Evolutionary conservation across 2,888 invertebrate genomes (phyloP).

Genomic region (Troides oblongomaculatus): DNA sequence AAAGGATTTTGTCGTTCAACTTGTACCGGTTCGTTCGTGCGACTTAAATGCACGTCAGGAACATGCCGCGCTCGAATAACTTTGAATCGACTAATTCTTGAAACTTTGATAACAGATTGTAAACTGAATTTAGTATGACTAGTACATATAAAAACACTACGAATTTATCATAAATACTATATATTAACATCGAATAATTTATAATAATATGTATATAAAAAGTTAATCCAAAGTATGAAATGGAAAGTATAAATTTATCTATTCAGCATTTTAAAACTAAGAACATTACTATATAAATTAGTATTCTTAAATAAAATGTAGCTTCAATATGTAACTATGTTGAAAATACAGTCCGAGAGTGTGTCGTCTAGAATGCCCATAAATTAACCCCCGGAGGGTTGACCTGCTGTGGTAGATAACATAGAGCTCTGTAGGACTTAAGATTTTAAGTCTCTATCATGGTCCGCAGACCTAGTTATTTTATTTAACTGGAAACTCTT

Average conservation of each 20-base stretch:
- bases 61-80: conserved; percentile 4
- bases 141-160: too few relatives aligned
- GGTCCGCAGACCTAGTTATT: background rate
- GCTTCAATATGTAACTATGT: background rate
- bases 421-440: background rate
- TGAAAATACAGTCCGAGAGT: background rate
- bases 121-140: too few relatives aligned
- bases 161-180: too few relatives aligned
- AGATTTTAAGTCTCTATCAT: background rate
- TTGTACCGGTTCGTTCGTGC: conserved; percentile 5
- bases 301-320: background rate
- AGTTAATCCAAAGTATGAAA: background rate
- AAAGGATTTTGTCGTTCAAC: conserved; percentile 5
- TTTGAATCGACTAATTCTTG: conserved; percentile 1
- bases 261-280: too few relatives aligned
- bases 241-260: background rate
- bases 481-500: background rate
- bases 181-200: too few relatives aligned
- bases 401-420: conserved; percentile 18
- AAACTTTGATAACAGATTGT: background rate
- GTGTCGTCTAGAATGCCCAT: background rate
- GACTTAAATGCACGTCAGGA: conserved; percentile 15
- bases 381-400: conserved; percentile 12
- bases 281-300: background rate
- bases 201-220: too few relatives aligned